Percentiles rank a stretch among this genome's conserved stretches.
Evolutionary conservation across 1,140 invertebrate genomes (phyloP).

Genomic region (Hydropsyche tenuis): DNA sequence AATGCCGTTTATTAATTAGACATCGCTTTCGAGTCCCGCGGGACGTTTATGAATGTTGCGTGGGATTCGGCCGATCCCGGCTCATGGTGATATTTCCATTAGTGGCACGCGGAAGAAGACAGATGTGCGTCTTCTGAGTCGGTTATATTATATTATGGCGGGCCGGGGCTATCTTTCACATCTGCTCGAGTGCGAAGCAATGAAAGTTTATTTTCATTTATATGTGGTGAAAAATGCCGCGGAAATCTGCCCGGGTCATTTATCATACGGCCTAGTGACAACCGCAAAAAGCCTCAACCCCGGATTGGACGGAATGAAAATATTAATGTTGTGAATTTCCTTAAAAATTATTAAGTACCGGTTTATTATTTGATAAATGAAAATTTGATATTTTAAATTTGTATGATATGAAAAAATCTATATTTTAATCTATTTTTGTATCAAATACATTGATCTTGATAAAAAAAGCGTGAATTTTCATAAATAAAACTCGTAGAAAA

Average conservation of each 20-base stretch:
- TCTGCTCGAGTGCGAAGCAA: neutral
- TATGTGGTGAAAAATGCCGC: slow-evolving; percentile 33
- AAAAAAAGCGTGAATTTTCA: no score
- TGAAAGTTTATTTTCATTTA: slow-evolving; percentile 42
- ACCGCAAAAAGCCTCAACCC: slow-evolving; percentile 34
- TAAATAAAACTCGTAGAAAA: no score
- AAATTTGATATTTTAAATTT: no score
- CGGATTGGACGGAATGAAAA: neutral
- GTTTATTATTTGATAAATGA: no score
- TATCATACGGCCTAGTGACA: slow-evolving; percentile 33
- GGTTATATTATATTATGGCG: neutral
- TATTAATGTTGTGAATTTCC: no score
- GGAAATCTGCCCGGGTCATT: slow-evolving; percentile 33
- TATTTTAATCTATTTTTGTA: no score
- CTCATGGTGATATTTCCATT: slow-evolving; percentile 13
- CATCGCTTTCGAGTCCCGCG: neutral
- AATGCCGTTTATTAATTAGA: no score
- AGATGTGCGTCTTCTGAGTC: slow-evolving; percentile 20
- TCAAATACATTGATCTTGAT: no score
- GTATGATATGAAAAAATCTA: no score
- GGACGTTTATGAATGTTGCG: slow-evolving; percentile 25
- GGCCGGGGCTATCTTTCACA: neutral
- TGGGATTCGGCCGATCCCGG: neutral
- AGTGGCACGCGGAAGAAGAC: slow-evolving; percentile 25
- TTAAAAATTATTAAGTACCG: no score